A percentile compares a stretch with the other conserved stretches of the same genome.
These are phyloP conservation scores for Hemicordylus capensis DNA, from an alignment of 2,113 vertebrate genomes.

Conservation along the genomic window DNA sequence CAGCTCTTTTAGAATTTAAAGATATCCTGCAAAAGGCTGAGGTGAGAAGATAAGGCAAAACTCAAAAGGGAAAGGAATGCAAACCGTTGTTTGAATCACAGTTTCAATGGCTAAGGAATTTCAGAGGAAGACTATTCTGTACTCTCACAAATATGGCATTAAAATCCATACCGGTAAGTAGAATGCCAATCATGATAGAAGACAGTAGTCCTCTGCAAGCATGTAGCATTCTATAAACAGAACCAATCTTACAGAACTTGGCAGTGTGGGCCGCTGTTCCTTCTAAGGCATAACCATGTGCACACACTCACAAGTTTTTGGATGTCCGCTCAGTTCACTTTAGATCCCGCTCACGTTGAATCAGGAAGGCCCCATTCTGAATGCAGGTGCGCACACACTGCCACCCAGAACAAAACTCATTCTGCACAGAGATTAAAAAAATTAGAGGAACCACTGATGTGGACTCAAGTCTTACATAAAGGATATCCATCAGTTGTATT, in stretches of 20 bases:
- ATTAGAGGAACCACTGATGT: too few species aligned
- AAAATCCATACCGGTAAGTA: not conserved
- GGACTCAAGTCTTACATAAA: not conserved
- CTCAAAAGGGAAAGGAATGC: not conserved
- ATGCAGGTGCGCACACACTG: too few species aligned
- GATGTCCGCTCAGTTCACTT: too few species aligned
- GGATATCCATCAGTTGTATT: not conserved
- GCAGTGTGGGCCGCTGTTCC: not conserved
- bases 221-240: not conserved
- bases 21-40: too few species aligned
- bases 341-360: too few species aligned
- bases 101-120: not conserved
- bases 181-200: not conserved
- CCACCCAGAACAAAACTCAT: too few species aligned
- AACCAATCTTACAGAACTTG: not conserved
- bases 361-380: too few species aligned
- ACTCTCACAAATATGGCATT: not conserved
- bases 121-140: not conserved
- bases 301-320: too few species aligned
- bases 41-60: not conserved
- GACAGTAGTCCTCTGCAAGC: too few species aligned
- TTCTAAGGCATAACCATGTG: too few species aligned
- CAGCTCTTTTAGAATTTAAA: not conserved
- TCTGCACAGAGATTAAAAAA: too few species aligned
- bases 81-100: not conserved